Evolutionary conservation across 2,888 invertebrate species (phyloP).

Genomic region (Pteria penguin): DNA sequence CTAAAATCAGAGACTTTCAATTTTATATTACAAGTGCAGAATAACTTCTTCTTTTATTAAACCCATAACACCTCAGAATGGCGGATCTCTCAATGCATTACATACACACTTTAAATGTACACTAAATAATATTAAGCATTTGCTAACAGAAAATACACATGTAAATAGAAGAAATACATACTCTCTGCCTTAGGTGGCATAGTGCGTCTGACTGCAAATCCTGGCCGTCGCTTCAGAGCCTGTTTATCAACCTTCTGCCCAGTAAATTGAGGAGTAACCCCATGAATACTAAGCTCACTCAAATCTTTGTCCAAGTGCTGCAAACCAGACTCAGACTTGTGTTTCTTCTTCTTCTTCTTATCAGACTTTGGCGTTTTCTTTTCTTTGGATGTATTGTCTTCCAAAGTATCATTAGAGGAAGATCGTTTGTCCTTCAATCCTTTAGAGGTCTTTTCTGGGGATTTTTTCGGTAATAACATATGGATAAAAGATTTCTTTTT

Average conservation of each 20-base stretch:
- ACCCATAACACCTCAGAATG: too few relatives aligned
- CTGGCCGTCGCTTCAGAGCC: conserved; percentile 38
- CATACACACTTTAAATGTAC: too few relatives aligned
- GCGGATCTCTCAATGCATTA: too few relatives aligned
- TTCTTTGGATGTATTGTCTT: conserved; percentile 66
- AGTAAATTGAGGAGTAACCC: conserved; percentile 7
- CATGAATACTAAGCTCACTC: conserved; percentile 55
- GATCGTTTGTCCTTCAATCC: conserved; percentile 63
- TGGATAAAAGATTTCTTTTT: conserved; percentile 72
- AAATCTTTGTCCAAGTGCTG: conserved; percentile 49
- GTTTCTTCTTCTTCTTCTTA: conserved; percentile 65
- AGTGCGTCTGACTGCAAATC: conserved; percentile 21
- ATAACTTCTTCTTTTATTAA: too few relatives aligned
- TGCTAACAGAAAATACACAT: too few relatives aligned
- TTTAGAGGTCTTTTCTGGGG: conserved; percentile 58
- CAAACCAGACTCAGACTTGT: conserved; percentile 45
- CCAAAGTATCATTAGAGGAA: conserved; percentile 63
- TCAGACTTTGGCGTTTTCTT: conserved; percentile 68
- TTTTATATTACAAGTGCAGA: too few relatives aligned
- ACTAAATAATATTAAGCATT: too few relatives aligned
- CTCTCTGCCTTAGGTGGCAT: conserved; percentile 75
- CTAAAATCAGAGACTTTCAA: too few relatives aligned
- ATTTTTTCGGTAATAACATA: conserved; percentile 68
- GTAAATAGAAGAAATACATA: conserved; percentile 53
- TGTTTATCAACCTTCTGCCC: conserved; percentile 20